A percentile compares a stretch with the other conserved stretches of the same genome.
Evolutionary conservation across 2,888 invertebrate genomes (phyloP).

Genomic region (Esperia sulphurella): DNA sequence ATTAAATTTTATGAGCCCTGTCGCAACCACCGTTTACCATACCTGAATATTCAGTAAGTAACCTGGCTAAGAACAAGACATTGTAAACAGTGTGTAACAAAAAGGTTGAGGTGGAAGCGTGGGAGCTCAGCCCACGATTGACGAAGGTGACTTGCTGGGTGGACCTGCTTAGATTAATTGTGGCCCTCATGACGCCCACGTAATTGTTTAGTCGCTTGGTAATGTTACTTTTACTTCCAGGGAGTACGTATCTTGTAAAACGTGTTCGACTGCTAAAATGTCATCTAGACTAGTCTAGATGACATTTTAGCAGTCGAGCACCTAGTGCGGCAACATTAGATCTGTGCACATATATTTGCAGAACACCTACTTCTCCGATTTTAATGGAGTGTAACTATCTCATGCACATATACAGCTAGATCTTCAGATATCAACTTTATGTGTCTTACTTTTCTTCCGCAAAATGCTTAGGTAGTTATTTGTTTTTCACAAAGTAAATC

Average conservation of each 20-base stretch:
- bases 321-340: not conserved
- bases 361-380: not conserved
- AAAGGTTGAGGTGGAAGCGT: slow-evolving; percentile 57
- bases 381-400: too few species aligned
- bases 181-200: slow-evolving; percentile 48
- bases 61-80: slow-evolving; percentile 43
- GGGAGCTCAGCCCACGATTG: slow-evolving; percentile 54
- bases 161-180: slow-evolving; percentile 54
- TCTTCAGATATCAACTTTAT: too few species aligned
- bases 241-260: not conserved
- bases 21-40: slow-evolving; percentile 44
- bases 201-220: slow-evolving; percentile 28
- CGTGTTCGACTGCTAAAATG: not conserved
- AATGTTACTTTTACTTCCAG: slow-evolving; percentile 21
- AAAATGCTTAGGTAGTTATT: too few species aligned
- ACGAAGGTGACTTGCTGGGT: slow-evolving; percentile 49
- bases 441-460: too few species aligned
- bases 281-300: not conserved
- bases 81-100: slow-evolving; percentile 47
- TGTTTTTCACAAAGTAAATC: too few species aligned
- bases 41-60: slow-evolving; percentile 59
- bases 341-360: too few species aligned
- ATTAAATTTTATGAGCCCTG: slow-evolving; percentile 37
- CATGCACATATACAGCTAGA: too few species aligned
- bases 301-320: not conserved